Base-by-base conservation (phyloP, 1,140 invertebrate genomes). In the Cydia pomonella region DNA sequence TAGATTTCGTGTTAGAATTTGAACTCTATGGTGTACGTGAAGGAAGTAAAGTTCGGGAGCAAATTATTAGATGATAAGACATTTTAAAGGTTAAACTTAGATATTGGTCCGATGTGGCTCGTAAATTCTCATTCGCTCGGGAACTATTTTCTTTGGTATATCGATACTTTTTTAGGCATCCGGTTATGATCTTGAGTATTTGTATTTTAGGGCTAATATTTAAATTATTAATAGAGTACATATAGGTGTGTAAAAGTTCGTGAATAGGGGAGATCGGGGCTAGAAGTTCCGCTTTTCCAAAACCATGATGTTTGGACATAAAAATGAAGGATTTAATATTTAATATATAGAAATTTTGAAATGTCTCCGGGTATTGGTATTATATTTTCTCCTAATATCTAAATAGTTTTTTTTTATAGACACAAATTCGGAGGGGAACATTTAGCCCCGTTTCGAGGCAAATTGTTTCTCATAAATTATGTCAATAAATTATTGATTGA, bases 81-180 rank as follows among this genome's bases (percentile, higher is more conserved):
- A 59, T 59, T 59, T 59, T 59, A 21, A 21, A 59, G 12, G 53
- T 59, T 23, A 23, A 59, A 23, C 53, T 7, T 18, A 23, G 53
- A 59, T 59, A 59, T 69, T 27, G 64, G 64, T 69, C 64, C 64
- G 64, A 69, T 69, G 64, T 33, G 27, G 64, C 13, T 69, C 64
- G 64, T 69, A 69, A 69, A 69, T 69, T 33, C 64, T 69, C 64
- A 69, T 69, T 69, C 64, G 29, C 64, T 33, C 64, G 64, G 64
- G 64, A 69, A 69, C 64, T 69, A 69, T 69, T 69, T 69, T 69
- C 33, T 69, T 69, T 33, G 64, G 64, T 33, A 69, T 69, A 18
- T 69, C 64, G 29, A 69, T 41, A 69, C 41, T 69, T 69, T 69
- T 69, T 69, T 41, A 69, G 64, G 33, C 64, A 29, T 33, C 6